These are phyloP conservation scores for Clunio marinus DNA, from an alignment of 2,888 invertebrate species.

Conservation along the genomic window DNA sequence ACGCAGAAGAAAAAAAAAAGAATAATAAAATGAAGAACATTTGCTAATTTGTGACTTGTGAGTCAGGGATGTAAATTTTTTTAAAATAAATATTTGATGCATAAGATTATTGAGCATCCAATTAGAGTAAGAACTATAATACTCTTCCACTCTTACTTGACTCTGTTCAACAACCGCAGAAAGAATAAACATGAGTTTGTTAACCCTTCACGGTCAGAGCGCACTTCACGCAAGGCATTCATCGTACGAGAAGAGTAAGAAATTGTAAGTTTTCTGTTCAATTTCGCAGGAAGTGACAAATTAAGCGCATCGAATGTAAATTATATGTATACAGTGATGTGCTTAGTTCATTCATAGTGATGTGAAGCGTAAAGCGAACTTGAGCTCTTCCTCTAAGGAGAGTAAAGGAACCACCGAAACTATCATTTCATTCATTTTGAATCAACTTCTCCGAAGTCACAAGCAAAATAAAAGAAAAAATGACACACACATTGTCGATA, in stretches of 20 bases:
- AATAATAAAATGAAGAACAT: background rate
- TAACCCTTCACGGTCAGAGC: conserved; percentile 38
- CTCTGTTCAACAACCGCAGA: conserved; percentile 7
- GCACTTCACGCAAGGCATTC: conserved; percentile 18
- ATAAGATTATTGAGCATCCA: too few relatives aligned
- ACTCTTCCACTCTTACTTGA: background rate
- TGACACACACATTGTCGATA: conserved; percentile 4
- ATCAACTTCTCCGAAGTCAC: too few relatives aligned
- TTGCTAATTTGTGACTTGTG: too few relatives aligned
- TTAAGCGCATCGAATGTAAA: conserved; percentile 36
- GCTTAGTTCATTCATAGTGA: background rate
- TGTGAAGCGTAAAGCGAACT: conserved; percentile 1
- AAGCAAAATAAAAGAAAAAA: too few relatives aligned
- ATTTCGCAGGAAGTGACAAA: conserved; percentile 33
- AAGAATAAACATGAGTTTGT: conserved; percentile 29
- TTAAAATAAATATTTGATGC: background rate
- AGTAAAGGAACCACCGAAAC: too few relatives aligned
- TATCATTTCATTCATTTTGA: too few relatives aligned
- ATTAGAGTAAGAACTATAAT: too few relatives aligned
- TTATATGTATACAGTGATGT: background rate
- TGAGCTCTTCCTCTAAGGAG: background rate
- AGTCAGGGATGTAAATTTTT: background rate
- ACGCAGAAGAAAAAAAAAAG: too few relatives aligned
- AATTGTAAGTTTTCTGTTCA: conserved; percentile 5
- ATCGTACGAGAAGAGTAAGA: background rate